Evolutionary conservation across 2,113 vertebrate genomes (phyloP), one percentile per base, ranked within the genome.

Genomic region (Varanus komodoensis): DNA sequence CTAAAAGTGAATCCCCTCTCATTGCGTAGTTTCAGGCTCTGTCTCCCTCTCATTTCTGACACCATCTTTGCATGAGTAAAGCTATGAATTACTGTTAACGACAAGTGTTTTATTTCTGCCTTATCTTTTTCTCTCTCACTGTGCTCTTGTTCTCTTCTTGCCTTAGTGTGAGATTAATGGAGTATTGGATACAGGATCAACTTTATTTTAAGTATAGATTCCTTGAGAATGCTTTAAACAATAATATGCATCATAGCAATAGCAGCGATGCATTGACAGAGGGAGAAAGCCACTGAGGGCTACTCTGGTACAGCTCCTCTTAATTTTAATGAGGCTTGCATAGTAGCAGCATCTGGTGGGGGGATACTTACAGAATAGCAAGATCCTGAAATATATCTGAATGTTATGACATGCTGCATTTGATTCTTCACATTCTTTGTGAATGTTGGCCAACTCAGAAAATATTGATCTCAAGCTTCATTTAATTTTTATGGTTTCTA

Each of bases 281-380:
- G 48, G 78, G 14, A 74, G 71, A 83, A 83, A 73, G 82, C 80
- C 69, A 89, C 71, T 27, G 27, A 61, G 80, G 14, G 15, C 34
- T 74, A 54, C 69, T 82, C 69, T 14, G 48, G n/a, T 74, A 29
- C 69, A 57, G 74, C 50, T 89, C 68, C 68, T 69, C 48, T 83
- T 89, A 83, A 83, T 89, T 82, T 83, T 89, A 89, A 89, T 89
- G 80, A 89, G 80, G 38, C 71, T 82, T 83, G 80, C 44, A 78
- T 83, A 68, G 80, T 82, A 83, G 68, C 34, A 89, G 38, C 87
- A 89, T 82, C 80, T 89, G 87, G 87, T 89, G 80, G 52, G 48
- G 71, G 27, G 64, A 75, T n/a, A 21, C 50, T 74, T 80, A 89
- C 69, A 82, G 69, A 89, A 32, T 67, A 38, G 8, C 54, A 17